Percentiles rank a stretch among this genome's conserved stretches.
Conservation (phyloP, 1,140 invertebrate species). For the Tribolium madens region DNA sequence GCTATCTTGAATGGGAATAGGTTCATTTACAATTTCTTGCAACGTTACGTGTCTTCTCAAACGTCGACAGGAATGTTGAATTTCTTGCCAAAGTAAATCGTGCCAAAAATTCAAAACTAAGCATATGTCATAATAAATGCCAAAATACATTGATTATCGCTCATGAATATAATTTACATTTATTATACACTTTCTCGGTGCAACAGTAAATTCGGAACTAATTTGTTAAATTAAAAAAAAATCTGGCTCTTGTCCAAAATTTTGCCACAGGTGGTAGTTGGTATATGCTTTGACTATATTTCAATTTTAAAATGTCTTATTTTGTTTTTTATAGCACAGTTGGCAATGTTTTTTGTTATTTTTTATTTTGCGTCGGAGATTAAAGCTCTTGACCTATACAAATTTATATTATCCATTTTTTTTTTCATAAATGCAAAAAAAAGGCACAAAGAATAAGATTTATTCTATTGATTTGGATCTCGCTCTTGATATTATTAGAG, state of each 20-base stretch:
- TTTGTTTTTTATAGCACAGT: background rate
- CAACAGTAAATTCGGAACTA: background rate
- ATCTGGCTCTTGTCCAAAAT: background rate
- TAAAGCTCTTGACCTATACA: too few relatives aligned
- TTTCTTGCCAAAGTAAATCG: constrained; percentile 6
- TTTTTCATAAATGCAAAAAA: too few relatives aligned
- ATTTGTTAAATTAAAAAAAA: background rate
- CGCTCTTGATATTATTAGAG: background rate
- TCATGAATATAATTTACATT: background rate
- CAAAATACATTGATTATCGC: background rate
- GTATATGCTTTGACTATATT: background rate
- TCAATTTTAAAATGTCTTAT: background rate
- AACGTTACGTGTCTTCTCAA: background rate
- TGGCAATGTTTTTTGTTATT: background rate
- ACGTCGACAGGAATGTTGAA: constrained; percentile 1
- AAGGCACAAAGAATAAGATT: background rate
- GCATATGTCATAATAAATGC: background rate
- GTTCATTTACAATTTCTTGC: background rate
- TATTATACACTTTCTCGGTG: background rate
- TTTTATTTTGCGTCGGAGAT: background rate
- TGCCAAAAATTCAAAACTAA: constrained; percentile 10
- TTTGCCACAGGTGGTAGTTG: background rate
- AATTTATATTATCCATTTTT: too few relatives aligned
- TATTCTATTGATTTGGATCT: background rate
- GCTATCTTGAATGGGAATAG: background rate